These are phyloP conservation scores for Pogonus chalceus DNA, from an alignment of 1,140 invertebrate species.

Conservation along the genomic window DNA sequence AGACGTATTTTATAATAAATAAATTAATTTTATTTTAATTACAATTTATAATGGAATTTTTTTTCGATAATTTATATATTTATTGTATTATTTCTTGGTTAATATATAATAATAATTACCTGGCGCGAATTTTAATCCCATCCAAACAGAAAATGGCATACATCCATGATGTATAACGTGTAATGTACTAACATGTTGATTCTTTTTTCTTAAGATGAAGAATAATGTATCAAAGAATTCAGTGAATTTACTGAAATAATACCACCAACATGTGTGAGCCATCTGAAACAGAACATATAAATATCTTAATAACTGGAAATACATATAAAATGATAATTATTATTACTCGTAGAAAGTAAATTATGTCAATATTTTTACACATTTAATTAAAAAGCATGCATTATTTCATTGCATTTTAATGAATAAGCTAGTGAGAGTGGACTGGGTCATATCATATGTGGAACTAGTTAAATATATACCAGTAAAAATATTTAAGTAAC, in stretches of 20 bases:
- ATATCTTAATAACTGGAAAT: slow-evolving; percentile 1
- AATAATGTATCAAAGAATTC: slow-evolving; percentile 95
- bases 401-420: no score
- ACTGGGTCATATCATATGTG: no score
- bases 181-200: slow-evolving; percentile 81
- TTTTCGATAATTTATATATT: no score
- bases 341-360: not conserved
- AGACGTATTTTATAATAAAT: no score
- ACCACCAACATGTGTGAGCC: slow-evolving; percentile 92
- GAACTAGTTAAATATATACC: no score
- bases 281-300: slow-evolving; percentile 49
- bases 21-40: no score
- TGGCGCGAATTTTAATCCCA: slow-evolving; percentile 93
- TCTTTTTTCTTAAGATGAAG: slow-evolving; percentile 86
- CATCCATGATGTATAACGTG: slow-evolving; percentile 93
- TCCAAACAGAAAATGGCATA: slow-evolving; percentile 93
- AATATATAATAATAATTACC: no score
- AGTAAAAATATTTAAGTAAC: no score
- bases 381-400: not conserved
- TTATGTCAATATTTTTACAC: not conserved
- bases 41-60: no score
- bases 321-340: not conserved
- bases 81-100: no score
- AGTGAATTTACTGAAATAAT: slow-evolving; percentile 94
- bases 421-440: no score